phyloP scores from a whole-genome alignment of 2,888 invertebrate genomes.

The Drosophila hamatofila region DNA sequence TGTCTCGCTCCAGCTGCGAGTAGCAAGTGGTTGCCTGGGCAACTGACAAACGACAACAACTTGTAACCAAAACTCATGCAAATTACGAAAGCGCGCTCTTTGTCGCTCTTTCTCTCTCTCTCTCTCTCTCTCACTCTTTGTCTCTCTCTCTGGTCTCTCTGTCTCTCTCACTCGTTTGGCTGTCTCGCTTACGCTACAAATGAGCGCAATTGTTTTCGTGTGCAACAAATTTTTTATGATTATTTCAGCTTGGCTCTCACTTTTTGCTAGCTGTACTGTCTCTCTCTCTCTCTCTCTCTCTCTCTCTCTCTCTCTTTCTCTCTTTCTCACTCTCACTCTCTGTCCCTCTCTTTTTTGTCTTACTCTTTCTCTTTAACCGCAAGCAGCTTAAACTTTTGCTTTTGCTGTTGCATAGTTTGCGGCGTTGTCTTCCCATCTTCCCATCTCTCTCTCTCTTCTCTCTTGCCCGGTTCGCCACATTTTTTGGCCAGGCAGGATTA shows the following conservation, averaged over 20 bases:
- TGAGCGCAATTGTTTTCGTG: constrained; percentile 73
- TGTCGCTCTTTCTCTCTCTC: not conserved
- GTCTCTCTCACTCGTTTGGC: not conserved
- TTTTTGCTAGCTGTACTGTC: constrained; percentile 1
- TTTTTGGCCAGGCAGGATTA: constrained; percentile 70
- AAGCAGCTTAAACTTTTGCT: constrained; percentile 66
- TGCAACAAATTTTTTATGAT: constrained; percentile 74
- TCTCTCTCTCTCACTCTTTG: not conserved
- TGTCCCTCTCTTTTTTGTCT: not conserved
- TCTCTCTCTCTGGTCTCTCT: not conserved
- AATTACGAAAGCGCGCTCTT: constrained; percentile 46
- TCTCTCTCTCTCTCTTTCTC: not conserved
- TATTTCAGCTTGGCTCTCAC: constrained; percentile 50
- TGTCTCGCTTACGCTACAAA: constrained; percentile 53
- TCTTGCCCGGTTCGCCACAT: not conserved
- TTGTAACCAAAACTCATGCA: constrained; percentile 74
- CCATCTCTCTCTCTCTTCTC: too few relatives aligned
- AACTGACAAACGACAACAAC: constrained; percentile 73
- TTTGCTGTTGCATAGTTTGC: constrained; percentile 47
- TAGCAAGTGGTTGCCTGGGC: constrained; percentile 60
- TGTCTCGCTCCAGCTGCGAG: constrained; percentile 25
- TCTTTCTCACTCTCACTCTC: too few relatives aligned
- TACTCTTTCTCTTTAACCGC: constrained; percentile 16
- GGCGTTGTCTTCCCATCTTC: constrained; percentile 24
- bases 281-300: not conserved